These are phyloP conservation scores for Sebastolobus altivelis DNA, from an alignment of 2,797 vertebrate genomes.

Conservation along the genomic window DNA sequence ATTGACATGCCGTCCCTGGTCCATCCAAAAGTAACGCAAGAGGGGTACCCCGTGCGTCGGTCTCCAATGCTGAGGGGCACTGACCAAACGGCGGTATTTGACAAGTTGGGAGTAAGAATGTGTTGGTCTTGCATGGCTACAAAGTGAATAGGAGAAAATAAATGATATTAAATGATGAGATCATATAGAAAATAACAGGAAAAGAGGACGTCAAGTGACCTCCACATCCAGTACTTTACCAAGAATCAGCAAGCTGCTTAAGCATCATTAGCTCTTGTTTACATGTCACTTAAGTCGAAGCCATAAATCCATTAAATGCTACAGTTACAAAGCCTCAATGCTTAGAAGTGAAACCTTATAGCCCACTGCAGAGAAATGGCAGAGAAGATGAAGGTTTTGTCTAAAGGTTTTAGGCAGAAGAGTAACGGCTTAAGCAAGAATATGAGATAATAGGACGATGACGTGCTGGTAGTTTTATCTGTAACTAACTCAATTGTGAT, in stretches of 20 bases:
- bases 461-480: conserved; percentile 27
- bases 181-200: not conserved
- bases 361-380: not conserved
- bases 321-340: conserved; percentile 28
- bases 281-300: conserved; percentile 29
- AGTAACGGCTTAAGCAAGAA: conserved; percentile 2
- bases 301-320: conserved; percentile 52
- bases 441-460: conserved; percentile 10
- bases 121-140: not conserved
- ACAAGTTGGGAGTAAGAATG: not conserved
- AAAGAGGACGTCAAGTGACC: not conserved
- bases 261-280: conserved; percentile 54
- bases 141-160: not conserved
- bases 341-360: conserved; percentile 15
- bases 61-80: too few species aligned
- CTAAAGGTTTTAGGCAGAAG: not conserved
- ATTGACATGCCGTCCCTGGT: too few species aligned
- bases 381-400: not conserved
- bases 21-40: too few species aligned
- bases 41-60: too few species aligned
- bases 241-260: conserved; percentile 23
- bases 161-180: not conserved
- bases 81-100: too few species aligned
- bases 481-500: conserved; percentile 31
- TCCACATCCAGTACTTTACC: not conserved